These are phyloP conservation scores for Hozukius guyotensis DNA, from an alignment of 2,797 vertebrate species.

Conservation along the genomic window DNA sequence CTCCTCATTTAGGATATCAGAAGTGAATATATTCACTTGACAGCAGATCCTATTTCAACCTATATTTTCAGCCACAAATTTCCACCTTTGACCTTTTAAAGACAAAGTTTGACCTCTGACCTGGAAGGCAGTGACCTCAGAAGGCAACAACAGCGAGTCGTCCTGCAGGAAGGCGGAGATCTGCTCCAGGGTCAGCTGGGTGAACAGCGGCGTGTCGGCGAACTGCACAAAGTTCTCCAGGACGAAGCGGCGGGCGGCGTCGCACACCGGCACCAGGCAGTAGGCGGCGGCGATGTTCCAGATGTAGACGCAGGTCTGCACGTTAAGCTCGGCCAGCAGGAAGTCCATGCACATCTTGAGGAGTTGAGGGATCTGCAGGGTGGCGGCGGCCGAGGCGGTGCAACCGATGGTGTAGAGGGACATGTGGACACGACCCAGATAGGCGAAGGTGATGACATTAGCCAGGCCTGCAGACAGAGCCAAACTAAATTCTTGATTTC, in stretches of 20 bases:
- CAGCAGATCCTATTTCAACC: background rate
- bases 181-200: slow-evolving; percentile 87
- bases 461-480: slow-evolving; percentile 77
- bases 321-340: slow-evolving; percentile 85
- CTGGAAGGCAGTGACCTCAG: slow-evolving; percentile 87
- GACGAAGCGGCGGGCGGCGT: slow-evolving; percentile 82
- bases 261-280: slow-evolving; percentile 78
- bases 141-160: slow-evolving; percentile 82
- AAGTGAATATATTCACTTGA: background rate
- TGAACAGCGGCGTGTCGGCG: slow-evolving; percentile 85
- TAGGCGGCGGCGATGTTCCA: slow-evolving; percentile 88
- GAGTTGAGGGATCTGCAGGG: slow-evolving; percentile 85
- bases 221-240: slow-evolving; percentile 87
- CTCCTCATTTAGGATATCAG: background rate
- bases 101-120: slow-evolving; percentile 67
- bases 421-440: slow-evolving; percentile 88
- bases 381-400: slow-evolving; percentile 84
- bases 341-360: slow-evolving; percentile 88
- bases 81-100: background rate
- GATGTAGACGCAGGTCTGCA: slow-evolving; percentile 88
- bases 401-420: slow-evolving; percentile 90
- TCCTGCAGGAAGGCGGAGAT: slow-evolving; percentile 87
- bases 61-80: background rate
- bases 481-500: background rate
- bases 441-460: slow-evolving; percentile 86